A percentile compares a stretch with the other conserved stretches of the same genome.
Conservation (phyloP, 2,113 vertebrate genomes). For the Martes martes region DNA sequence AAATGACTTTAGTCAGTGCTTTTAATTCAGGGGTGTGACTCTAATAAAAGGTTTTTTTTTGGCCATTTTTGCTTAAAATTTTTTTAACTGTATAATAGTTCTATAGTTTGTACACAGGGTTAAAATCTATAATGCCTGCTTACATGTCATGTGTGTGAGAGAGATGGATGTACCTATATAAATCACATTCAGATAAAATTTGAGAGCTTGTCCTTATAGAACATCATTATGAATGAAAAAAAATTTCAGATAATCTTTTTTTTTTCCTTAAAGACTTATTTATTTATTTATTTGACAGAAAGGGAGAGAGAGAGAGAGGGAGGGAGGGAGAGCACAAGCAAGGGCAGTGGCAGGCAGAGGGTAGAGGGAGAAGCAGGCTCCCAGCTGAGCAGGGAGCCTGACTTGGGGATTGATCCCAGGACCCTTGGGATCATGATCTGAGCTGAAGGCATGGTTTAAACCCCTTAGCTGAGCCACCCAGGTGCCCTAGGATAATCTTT, state of each 20-base stretch:
- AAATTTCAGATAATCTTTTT: not conserved
- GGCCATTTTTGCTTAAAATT: not conserved
- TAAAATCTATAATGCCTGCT: constrained; percentile 10
- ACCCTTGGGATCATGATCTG: too few relatives aligned
- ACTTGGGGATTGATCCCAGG: too few relatives aligned
- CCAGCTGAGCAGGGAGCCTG: too few relatives aligned
- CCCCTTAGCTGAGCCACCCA: too few relatives aligned
- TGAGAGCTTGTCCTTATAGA: not conserved
- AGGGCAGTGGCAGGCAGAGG: too few relatives aligned
- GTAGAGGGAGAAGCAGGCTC: too few relatives aligned
- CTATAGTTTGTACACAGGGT: not conserved
- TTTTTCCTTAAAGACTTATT: too few relatives aligned
- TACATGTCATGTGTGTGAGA: not conserved
- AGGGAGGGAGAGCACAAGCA: too few relatives aligned
- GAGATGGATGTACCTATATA: not conserved
- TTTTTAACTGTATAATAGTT: not conserved
- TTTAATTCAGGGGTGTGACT: constrained; percentile 60
- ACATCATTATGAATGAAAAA: constrained; percentile 5
- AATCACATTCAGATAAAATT: not conserved
- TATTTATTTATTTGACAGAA: too few relatives aligned
- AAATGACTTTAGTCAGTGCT: constrained; percentile 60
- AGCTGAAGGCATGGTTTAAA: too few relatives aligned
- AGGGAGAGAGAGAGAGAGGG: too few relatives aligned
- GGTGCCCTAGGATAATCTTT: too few relatives aligned
- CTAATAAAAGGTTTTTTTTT: not conserved